phyloP scores from a whole-genome alignment of 2,888 invertebrate species.

The Eupithecia exiguata region DNA sequence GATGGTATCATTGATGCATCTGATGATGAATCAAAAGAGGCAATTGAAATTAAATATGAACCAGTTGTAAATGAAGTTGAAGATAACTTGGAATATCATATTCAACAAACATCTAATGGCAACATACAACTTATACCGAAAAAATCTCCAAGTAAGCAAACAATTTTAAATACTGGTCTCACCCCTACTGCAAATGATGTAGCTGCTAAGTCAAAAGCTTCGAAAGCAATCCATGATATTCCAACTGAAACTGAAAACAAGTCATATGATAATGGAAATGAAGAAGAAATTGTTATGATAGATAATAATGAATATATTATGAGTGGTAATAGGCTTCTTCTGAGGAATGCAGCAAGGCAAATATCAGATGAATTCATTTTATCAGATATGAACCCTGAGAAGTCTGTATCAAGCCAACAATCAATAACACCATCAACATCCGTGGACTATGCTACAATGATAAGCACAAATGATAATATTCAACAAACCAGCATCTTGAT shows the following conservation, averaged over 20 bases:
- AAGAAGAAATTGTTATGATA: constrained; percentile 77
- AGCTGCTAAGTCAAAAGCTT: constrained; percentile 44
- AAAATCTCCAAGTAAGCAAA: constrained; percentile 64
- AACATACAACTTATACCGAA: constrained; percentile 81
- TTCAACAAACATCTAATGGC: constrained; percentile 66
- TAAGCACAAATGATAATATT: constrained; percentile 53
- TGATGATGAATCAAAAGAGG: constrained; percentile 66
- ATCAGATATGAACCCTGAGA: constrained; percentile 58
- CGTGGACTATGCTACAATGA: constrained; percentile 58
- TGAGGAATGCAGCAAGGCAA: constrained; percentile 52
- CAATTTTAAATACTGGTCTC: constrained; percentile 72
- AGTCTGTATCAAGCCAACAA: constrained; percentile 54
- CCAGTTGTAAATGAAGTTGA: constrained; percentile 61
- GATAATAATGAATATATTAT: constrained; percentile 85
- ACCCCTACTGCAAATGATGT: constrained; percentile 42
- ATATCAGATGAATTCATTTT: constrained; percentile 59
- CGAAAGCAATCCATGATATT: constrained; percentile 45
- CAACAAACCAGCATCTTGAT: constrained; percentile 61
- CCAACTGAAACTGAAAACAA: constrained; percentile 56
- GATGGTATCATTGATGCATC: constrained; percentile 87
- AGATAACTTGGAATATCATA: constrained; percentile 66
- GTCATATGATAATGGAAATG: constrained; percentile 47
- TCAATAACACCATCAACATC: constrained; percentile 58
- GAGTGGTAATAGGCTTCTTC: constrained; percentile 68
- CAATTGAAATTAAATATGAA: constrained; percentile 64